Conservation (phyloP, 2,797 vertebrate species). For the Strix occidentalis region DNA sequence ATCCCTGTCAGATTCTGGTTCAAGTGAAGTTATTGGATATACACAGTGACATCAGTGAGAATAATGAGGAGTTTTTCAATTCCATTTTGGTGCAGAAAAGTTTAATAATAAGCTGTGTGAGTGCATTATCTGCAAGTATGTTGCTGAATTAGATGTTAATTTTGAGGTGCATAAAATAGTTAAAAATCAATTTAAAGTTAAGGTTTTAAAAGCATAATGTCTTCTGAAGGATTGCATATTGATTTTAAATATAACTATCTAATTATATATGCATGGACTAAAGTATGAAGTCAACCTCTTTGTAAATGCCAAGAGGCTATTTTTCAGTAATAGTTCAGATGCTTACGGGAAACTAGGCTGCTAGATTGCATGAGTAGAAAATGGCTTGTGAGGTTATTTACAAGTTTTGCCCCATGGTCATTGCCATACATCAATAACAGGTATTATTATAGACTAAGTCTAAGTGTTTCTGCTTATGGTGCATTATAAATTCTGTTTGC, state of each 20-base stretch:
- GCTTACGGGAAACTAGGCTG: slow-evolving; percentile 82
- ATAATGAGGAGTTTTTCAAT: slow-evolving; percentile 14
- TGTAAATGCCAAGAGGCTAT: slow-evolving; percentile 83
- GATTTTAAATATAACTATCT: slow-evolving; percentile 86
- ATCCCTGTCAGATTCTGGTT: neutral
- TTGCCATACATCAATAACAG: slow-evolving; percentile 79
- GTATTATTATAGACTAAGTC: slow-evolving; percentile 78
- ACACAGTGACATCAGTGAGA: slow-evolving; percentile 22
- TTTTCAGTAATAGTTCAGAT: slow-evolving; percentile 84
- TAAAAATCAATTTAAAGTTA: slow-evolving; percentile 86
- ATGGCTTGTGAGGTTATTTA: slow-evolving; percentile 83
- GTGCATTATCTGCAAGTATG: slow-evolving; percentile 70
- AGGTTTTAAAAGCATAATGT: slow-evolving; percentile 84
- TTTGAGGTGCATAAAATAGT: slow-evolving; percentile 82
- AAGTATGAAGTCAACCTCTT: slow-evolving; percentile 84
- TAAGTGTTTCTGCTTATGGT: slow-evolving; percentile 78
- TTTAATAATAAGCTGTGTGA: slow-evolving; percentile 42
- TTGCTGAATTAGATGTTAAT: slow-evolving; percentile 80
- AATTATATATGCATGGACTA: slow-evolving; percentile 83
- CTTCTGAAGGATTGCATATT: slow-evolving; percentile 84
- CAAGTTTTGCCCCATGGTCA: slow-evolving; percentile 82
- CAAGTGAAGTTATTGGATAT: neutral
- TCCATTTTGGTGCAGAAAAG: slow-evolving; percentile 34
- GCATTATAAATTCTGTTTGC: slow-evolving; percentile 76
- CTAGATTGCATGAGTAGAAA: slow-evolving; percentile 76